phyloP scores from a whole-genome alignment of 2,113 vertebrate genomes.

The Pedionomus torquatus region DNA sequence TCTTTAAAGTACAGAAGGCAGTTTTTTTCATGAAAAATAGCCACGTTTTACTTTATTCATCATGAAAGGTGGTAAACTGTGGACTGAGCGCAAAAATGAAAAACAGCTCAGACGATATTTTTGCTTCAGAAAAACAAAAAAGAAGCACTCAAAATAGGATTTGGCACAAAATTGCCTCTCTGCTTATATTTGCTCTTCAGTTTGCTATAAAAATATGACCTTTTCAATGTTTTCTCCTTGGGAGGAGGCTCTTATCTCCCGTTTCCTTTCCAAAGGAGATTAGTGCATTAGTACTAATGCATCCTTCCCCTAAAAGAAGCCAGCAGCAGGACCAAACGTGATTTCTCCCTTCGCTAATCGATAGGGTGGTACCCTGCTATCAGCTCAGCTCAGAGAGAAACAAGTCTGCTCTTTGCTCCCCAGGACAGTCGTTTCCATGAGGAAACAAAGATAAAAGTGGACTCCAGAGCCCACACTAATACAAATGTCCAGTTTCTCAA shows the following conservation, averaged over 20 bases:
- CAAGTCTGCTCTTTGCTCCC: not conserved
- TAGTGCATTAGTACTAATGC: not conserved
- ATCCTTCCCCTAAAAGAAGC: not conserved
- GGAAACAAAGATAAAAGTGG: not conserved
- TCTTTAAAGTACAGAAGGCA: not conserved
- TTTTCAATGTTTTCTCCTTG: conserved; percentile 53
- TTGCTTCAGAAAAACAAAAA: conserved; percentile 31
- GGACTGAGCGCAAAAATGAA: conserved; percentile 26
- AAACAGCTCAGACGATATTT: conserved; percentile 5
- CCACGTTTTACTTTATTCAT: conserved; percentile 15
- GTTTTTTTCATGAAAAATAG: not conserved
- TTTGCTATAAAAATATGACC: conserved; percentile 58
- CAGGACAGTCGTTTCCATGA: not conserved
- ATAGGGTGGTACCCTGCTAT: not conserved
- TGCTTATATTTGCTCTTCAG: conserved; percentile 29
- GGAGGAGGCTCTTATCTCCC: not conserved
- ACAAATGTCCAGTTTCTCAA: not conserved
- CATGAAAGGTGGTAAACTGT: conserved; percentile 7
- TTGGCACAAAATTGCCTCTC: conserved; percentile 13
- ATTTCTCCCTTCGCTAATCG: not conserved
- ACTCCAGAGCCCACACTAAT: not conserved
- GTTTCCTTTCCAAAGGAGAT: conserved; percentile 38
- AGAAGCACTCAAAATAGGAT: conserved; percentile 23
- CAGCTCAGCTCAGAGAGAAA: not conserved
- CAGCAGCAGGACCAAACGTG: not conserved